phyloP scores from a whole-genome alignment of 2,797 vertebrate genomes.

The Crotalus adamanteus region DNA sequence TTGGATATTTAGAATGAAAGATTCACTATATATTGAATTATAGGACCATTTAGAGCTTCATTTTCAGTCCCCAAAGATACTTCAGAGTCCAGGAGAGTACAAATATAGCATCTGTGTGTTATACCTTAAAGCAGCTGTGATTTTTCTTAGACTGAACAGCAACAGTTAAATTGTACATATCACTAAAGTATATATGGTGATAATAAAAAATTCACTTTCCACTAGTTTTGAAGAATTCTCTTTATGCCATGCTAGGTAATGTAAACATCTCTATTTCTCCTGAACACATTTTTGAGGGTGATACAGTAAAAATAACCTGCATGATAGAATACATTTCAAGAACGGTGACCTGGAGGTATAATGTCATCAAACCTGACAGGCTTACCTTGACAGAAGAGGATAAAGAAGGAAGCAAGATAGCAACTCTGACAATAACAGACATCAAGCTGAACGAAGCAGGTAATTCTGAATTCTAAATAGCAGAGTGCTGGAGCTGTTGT shows the following conservation, averaged over 20 bases:
- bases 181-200: background rate
- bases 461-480: slow-evolving; percentile 40
- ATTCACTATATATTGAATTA: background rate
- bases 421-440: slow-evolving; percentile 54
- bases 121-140: background rate
- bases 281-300: slow-evolving; percentile 64
- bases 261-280: slow-evolving; percentile 57
- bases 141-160: background rate
- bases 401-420: slow-evolving; percentile 10
- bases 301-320: slow-evolving; percentile 63
- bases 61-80: background rate
- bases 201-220: background rate
- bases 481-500: background rate
- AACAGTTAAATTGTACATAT: background rate
- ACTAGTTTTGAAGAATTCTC: background rate
- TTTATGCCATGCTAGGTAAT: slow-evolving; percentile 60
- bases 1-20: background rate
- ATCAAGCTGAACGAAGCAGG: slow-evolving; percentile 34
- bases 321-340: slow-evolving; percentile 37
- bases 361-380: background rate
- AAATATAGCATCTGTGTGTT: background rate
- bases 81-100: background rate
- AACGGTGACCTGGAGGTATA: slow-evolving; percentile 54
- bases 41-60: background rate
- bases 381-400: slow-evolving; percentile 4